These are phyloP conservation scores for Drosophila leontia DNA, from an alignment of 1,140 invertebrate genomes.

Conservation along the genomic window DNA sequence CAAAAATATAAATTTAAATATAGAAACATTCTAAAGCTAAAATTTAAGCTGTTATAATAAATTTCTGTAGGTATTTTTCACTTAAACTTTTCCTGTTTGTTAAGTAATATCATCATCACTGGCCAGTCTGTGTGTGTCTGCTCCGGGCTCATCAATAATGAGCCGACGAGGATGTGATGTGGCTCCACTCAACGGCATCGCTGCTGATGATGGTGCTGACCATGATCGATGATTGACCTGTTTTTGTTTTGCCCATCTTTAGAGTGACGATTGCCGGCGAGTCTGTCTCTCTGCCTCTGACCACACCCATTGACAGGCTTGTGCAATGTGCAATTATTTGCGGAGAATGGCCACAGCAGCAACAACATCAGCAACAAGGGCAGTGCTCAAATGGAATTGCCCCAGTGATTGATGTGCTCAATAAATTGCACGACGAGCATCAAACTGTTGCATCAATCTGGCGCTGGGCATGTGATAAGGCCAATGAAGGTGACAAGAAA, in stretches of 20 bases:
- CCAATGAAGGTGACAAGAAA: slow-evolving; percentile 57
- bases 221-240: slow-evolving; percentile 83
- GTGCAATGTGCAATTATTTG: slow-evolving; percentile 78
- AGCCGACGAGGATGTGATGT: slow-evolving; percentile 54
- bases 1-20: not conserved
- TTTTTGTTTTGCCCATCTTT: slow-evolving; percentile 73
- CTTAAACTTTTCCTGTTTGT: not conserved
- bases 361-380: slow-evolving; percentile 42
- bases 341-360: slow-evolving; percentile 64
- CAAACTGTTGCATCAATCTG: slow-evolving; percentile 39
- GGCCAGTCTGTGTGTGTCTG: slow-evolving; percentile 1
- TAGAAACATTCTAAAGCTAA: not conserved
- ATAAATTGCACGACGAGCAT: slow-evolving; percentile 74
- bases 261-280: slow-evolving; percentile 73
- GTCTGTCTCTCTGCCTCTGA: slow-evolving; percentile 56
- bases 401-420: slow-evolving; percentile 79
- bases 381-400: slow-evolving; percentile 62
- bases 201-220: slow-evolving; percentile 70
- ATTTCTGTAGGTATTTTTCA: too few relatives aligned
- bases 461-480: slow-evolving; percentile 48
- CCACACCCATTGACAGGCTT: slow-evolving; percentile 76
- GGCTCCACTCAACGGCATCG: slow-evolving; percentile 36
- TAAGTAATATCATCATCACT: slow-evolving; percentile 24
- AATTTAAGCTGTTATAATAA: too few relatives aligned
- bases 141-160: slow-evolving; percentile 72